These are phyloP conservation scores for Bambusicola thoracicus DNA, from an alignment of 2,113 vertebrate genomes.

Conservation along the genomic window DNA sequence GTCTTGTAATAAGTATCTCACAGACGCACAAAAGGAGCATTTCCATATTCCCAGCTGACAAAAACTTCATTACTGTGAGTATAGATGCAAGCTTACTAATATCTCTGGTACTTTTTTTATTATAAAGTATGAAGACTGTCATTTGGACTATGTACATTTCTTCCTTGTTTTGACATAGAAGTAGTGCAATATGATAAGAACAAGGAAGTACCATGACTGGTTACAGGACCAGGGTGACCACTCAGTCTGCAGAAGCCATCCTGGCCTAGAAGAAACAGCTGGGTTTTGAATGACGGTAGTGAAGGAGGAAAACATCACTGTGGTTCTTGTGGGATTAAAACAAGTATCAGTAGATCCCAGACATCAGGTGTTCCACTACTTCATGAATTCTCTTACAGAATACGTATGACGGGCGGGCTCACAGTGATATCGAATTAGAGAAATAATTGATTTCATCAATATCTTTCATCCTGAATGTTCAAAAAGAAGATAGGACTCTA, in stretches of 20 bases:
- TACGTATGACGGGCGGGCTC: not conserved
- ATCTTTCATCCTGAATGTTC: not conserved
- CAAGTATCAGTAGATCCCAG: not conserved
- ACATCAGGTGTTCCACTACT: not conserved
- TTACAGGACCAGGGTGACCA: not conserved
- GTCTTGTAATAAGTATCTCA: not conserved
- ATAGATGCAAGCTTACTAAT: not conserved
- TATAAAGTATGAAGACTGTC: accelerated
- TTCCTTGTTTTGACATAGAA: not conserved
- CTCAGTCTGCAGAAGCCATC: not conserved
- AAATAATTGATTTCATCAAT: not conserved
- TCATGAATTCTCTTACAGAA: not conserved
- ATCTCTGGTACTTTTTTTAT: not conserved
- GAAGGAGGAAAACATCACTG: too few relatives aligned
- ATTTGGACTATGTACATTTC: not conserved
- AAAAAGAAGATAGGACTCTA: not conserved
- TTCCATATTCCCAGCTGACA: not conserved
- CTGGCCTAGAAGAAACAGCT: not conserved
- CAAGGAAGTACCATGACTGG: not conserved
- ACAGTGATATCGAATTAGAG: not conserved
- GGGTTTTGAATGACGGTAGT: not conserved
- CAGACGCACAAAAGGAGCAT: not conserved
- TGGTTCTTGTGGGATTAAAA: not conserved
- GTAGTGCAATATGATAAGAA: accelerated
- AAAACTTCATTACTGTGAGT: not conserved